phyloP scores from a whole-genome alignment of 1,140 invertebrate genomes.

The Galleria mellonella region DNA sequence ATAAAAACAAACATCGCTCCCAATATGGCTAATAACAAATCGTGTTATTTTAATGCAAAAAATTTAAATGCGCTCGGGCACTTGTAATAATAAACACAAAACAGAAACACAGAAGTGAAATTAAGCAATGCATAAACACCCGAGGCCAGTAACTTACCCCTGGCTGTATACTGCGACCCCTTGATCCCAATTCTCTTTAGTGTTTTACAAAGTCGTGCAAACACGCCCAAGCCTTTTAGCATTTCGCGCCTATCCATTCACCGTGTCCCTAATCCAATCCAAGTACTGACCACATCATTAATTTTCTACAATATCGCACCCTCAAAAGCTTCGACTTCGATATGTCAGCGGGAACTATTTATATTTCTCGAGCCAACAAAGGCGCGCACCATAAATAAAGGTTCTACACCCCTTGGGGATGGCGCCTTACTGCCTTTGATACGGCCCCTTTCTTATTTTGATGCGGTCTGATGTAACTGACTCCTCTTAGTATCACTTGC shows the following conservation, averaged over 20 bases:
- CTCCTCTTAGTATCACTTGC: conserved; percentile 37
- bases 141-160: conserved; percentile 11
- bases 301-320: conserved; percentile 66
- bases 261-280: conserved; percentile 54
- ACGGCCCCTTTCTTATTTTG: conserved; percentile 63
- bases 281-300: conserved; percentile 68
- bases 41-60: not conserved
- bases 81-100: too few relatives aligned
- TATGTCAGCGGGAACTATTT: conserved; percentile 67
- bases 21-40: too few relatives aligned
- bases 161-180: conserved; percentile 14
- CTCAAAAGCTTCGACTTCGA: conserved; percentile 48
- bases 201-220: conserved; percentile 54
- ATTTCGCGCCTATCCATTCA: conserved; percentile 41
- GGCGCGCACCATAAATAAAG: conserved; percentile 61
- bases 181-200: conserved; percentile 42
- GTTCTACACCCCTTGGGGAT: conserved; percentile 40
- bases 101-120: conserved; percentile 10
- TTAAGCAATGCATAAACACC: conserved; percentile 18
- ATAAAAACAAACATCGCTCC: too few relatives aligned
- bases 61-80: not conserved
- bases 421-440: conserved; percentile 63
- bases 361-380: conserved; percentile 65
- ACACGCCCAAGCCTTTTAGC: conserved; percentile 49
- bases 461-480: conserved; percentile 55